These are phyloP conservation scores for Myotis brandtii DNA, from an alignment of 2,113 vertebrate genomes.

Conservation along the genomic window DNA sequence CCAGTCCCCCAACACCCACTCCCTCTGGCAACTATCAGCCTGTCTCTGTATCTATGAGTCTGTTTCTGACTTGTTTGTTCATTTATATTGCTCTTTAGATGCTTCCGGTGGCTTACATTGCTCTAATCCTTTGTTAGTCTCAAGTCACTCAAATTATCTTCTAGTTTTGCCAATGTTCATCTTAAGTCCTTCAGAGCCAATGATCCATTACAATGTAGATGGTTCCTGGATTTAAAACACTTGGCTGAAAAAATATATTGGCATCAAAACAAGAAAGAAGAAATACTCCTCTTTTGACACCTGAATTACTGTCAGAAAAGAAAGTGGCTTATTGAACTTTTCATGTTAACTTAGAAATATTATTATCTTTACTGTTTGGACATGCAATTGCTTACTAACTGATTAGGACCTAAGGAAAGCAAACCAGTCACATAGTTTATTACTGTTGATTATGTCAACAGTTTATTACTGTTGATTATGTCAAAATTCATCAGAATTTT, in stretches of 20 bases:
- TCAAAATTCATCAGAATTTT: neutral
- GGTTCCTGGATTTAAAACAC: neutral
- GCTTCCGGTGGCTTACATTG: neutral
- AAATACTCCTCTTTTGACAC: neutral
- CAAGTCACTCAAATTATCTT: neutral
- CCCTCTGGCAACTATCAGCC: neutral
- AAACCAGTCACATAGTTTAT: neutral
- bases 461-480: neutral
- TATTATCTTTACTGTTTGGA: neutral
- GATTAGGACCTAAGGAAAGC: neutral
- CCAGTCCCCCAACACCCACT: neutral
- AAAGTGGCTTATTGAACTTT: neutral
- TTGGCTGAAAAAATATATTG: neutral
- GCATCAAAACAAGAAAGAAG: slow-evolving; percentile 30
- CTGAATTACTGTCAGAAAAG: neutral
- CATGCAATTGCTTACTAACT: neutral
- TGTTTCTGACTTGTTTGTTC: neutral
- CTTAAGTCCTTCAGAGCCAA: slow-evolving; percentile 5
- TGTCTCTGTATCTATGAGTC: neutral
- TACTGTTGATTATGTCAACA: neutral
- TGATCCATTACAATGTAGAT: slow-evolving; percentile 28
- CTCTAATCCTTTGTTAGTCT: neutral
- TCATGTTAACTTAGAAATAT: neutral
- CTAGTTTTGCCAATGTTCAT: slow-evolving; percentile 7
- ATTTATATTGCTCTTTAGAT: neutral